These are phyloP conservation scores for Babyrousa celebensis DNA, from an alignment of 2,797 vertebrate genomes.

Conservation along the genomic window DNA sequence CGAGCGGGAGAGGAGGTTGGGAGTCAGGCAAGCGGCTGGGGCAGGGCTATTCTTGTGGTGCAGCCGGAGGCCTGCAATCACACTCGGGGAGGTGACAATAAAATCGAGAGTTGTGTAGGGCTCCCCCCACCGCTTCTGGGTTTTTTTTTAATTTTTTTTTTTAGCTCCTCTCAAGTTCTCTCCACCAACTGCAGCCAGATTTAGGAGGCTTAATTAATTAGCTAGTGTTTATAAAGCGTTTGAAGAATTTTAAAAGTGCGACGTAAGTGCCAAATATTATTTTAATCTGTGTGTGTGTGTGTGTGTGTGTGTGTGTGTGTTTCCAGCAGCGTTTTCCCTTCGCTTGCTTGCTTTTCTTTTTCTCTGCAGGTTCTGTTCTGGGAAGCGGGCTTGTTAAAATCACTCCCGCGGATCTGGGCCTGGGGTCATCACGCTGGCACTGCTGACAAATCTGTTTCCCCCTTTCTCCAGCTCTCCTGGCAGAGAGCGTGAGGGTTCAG, in stretches of 20 bases:
- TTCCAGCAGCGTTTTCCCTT: conserved; percentile 60
- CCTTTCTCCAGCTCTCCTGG: neutral
- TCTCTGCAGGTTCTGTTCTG: conserved; percentile 79
- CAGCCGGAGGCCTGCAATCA: conserved; percentile 75
- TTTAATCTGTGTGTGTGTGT: conserved; percentile 84
- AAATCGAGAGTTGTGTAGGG: conserved; percentile 70
- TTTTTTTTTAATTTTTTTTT: neutral
- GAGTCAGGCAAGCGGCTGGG: neutral
- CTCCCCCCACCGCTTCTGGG: neutral
- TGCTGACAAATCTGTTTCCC: conserved; percentile 4
- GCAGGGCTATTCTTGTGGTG: conserved; percentile 74
- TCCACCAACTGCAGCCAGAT: conserved; percentile 83
- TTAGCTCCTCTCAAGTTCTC: conserved; percentile 72
- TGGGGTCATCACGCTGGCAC: conserved; percentile 12
- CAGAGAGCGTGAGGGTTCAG: neutral
- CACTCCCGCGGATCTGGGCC: neutral
- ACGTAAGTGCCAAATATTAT: conserved; percentile 87
- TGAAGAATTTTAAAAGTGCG: conserved; percentile 87
- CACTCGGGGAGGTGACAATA: conserved; percentile 72
- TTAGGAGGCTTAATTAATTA: conserved; percentile 87
- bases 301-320: conserved; percentile 68
- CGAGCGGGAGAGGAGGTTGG: neutral
- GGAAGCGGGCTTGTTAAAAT: conserved; percentile 74
- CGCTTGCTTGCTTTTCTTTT: conserved; percentile 71
- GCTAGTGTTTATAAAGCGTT: conserved; percentile 86